Conservation (phyloP, 2,888 invertebrate genomes). For the Myathropa florea region DNA sequence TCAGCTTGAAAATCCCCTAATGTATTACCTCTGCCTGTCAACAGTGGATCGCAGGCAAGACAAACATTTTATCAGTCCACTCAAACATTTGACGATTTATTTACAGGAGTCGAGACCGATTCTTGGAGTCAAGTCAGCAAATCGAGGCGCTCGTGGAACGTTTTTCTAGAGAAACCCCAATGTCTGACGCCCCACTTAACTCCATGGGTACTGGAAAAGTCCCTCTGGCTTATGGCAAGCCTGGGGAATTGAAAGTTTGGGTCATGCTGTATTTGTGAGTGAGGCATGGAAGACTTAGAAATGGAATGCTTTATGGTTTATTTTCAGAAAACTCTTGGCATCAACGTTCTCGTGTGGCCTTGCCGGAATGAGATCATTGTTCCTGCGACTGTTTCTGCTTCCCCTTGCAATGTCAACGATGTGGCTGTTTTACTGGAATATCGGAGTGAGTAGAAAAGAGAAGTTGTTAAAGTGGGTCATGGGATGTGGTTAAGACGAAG, state of each 20-base stretch:
- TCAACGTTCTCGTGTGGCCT: conserved; percentile 90
- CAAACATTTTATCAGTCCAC: neutral
- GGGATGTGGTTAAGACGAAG: too few relatives aligned
- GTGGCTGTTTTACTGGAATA: conserved; percentile 87
- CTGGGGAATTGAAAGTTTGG: conserved; percentile 85
- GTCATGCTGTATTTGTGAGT: conserved; percentile 86
- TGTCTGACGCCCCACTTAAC: conserved; percentile 84
- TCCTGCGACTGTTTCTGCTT: conserved; percentile 87
- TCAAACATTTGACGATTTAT: conserved; percentile 12
- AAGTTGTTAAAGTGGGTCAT: too few relatives aligned
- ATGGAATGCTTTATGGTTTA: neutral
- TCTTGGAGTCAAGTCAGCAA: conserved; percentile 95
- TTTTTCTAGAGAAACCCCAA: conserved; percentile 92
- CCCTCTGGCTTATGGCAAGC: conserved; percentile 88
- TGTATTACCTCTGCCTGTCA: conserved; percentile 91
- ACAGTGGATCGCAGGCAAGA: conserved; percentile 83
- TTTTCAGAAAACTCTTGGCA: conserved; percentile 86
- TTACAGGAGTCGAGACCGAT: conserved; percentile 89
- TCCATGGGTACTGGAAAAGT: conserved; percentile 84
- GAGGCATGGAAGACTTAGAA: neutral
- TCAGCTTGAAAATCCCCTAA: conserved; percentile 97
- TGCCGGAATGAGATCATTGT: conserved; percentile 88
- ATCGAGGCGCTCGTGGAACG: conserved; percentile 95
- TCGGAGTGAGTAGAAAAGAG: conserved; percentile 76
- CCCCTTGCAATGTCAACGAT: conserved; percentile 89